Conservation (phyloP, 2,113 vertebrate species). For the Diglossa brunneiventris region DNA sequence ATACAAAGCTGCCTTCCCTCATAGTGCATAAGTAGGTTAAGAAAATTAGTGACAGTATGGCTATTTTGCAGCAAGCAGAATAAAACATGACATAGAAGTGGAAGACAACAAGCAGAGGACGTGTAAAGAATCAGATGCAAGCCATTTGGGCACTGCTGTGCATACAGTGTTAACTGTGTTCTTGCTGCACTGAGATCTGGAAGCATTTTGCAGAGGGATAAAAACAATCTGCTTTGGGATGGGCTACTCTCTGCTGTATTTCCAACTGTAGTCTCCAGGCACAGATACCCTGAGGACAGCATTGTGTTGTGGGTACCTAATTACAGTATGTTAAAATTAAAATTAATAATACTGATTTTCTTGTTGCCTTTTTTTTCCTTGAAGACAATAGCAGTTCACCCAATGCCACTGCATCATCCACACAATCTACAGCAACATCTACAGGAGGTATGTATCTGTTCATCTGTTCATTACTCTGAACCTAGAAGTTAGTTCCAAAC, state of each 20-base stretch:
- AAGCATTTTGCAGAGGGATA: not conserved
- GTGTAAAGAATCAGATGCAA: not conserved
- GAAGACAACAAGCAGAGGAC: not conserved
- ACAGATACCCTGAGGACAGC: not conserved
- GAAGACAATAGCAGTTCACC: not conserved
- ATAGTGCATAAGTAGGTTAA: not conserved
- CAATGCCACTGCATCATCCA: not conserved
- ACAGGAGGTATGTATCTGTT: slow-evolving; percentile 1
- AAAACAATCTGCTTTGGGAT: not conserved
- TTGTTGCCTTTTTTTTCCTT: not conserved
- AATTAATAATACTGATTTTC: not conserved
- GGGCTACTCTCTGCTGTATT: not conserved
- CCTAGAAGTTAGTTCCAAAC: not conserved
- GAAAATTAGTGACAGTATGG: not conserved
- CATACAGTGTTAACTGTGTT: not conserved
- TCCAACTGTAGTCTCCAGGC: not conserved
- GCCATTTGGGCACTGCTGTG: not conserved
- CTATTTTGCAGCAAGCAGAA: not conserved
- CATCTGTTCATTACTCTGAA: not conserved
- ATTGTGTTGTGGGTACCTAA: not conserved
- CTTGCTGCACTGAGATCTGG: not conserved
- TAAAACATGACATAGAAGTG: not conserved
- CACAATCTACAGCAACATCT: not conserved
- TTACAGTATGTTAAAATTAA: not conserved
- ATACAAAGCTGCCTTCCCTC: rapidly evolving